Evolutionary conservation across 2,888 invertebrate species (phyloP).

Genomic region (Aphodius sticticus): DNA sequence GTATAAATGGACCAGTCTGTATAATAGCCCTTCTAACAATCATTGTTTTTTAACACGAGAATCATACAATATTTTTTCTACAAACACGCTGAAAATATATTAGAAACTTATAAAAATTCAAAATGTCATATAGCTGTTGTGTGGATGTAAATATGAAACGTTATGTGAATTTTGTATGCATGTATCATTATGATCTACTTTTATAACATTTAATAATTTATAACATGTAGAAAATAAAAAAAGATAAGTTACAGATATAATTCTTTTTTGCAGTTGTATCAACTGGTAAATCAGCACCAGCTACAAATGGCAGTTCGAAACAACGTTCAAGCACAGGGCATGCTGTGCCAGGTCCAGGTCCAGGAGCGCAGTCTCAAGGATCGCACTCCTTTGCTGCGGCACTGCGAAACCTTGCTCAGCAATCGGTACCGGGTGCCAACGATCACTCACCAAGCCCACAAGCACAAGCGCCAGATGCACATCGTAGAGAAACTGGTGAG

Average conservation of each 20-base stretch:
- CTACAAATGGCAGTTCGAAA: constrained; percentile 54
- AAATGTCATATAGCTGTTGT: no score
- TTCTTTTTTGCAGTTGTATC: constrained; percentile 26
- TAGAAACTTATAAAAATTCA: no score
- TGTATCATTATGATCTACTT: no score
- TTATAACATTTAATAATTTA: no score
- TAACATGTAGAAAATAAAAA: no score
- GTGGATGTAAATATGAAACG: no score
- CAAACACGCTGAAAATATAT: no score
- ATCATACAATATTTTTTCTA: no score
- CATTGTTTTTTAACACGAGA: no score
- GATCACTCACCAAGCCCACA: constrained; percentile 47
- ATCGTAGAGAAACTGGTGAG: constrained; percentile 54
- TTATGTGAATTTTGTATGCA: no score
- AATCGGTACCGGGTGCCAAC: constrained; percentile 76
- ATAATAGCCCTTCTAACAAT: no score
- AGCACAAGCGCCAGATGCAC: constrained; percentile 44
- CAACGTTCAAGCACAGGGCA: constrained; percentile 53
- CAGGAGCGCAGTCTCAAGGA: constrained; percentile 55
- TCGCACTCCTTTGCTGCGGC: constrained; percentile 89
- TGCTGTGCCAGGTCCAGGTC: constrained; percentile 59
- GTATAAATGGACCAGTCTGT: no score
- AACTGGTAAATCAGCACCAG: constrained; percentile 48
- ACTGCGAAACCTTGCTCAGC: constrained; percentile 88
- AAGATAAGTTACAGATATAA: not conserved